Evolutionary conservation across 2,888 invertebrate genomes (phyloP).

Genomic region (Xestia xanthographa): DNA sequence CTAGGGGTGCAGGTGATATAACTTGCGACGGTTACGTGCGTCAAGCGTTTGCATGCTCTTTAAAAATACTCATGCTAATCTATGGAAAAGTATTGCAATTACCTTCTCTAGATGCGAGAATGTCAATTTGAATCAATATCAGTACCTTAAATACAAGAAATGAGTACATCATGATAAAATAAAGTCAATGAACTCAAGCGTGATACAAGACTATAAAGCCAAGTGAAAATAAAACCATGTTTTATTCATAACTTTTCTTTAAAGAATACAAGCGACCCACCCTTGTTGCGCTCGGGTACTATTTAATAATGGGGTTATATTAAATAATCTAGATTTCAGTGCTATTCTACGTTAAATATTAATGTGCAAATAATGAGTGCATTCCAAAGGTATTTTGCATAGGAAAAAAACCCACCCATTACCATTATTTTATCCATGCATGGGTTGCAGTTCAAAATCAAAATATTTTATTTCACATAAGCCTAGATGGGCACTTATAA

Average conservation of each 20-base stretch:
- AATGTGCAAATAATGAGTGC: background rate
- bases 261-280: background rate
- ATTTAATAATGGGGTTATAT: background rate
- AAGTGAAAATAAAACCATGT: conserved; percentile 21
- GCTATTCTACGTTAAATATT: background rate
- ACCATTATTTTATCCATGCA: no score
- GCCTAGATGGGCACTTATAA: no score
- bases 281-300: background rate
- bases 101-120: background rate
- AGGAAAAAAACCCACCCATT: background rate
- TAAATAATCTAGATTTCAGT: background rate
- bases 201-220: conserved; percentile 7
- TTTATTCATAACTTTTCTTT: conserved; percentile 38
- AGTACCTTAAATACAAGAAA: background rate
- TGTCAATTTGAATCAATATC: background rate
- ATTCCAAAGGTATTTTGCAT: background rate
- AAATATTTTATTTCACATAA: no score
- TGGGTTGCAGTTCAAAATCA: no score
- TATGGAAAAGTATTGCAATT: background rate
- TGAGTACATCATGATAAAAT: background rate
- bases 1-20: no score
- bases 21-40: no score
- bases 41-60: no score
- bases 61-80: no score
- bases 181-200: conserved; percentile 35